phyloP scores from a whole-genome alignment of 2,888 invertebrate genomes.

The Germaria angustata region DNA sequence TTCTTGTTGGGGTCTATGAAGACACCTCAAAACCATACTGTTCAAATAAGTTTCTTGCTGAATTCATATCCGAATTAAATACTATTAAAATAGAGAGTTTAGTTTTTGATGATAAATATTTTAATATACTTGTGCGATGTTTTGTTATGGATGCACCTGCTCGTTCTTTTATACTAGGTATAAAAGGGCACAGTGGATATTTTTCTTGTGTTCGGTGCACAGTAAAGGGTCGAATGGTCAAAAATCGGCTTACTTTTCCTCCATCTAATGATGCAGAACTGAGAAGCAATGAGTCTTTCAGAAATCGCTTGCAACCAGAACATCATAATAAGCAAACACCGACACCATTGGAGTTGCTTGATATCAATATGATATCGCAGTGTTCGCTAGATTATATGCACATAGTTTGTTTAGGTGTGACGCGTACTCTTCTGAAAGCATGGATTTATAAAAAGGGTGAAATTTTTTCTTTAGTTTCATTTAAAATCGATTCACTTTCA shows the following conservation, averaged over 20 bases:
- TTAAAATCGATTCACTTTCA: too few species aligned
- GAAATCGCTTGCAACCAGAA: too few species aligned
- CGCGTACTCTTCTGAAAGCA: too few species aligned
- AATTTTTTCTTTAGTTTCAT: too few species aligned
- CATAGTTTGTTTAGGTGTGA: too few species aligned
- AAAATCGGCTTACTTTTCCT: background rate
- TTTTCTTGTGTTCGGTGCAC: background rate
- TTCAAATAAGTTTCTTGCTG: constrained; percentile 20
- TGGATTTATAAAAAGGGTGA: too few species aligned
- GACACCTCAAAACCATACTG: constrained; percentile 43
- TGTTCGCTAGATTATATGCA: too few species aligned
- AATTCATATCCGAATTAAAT: constrained; percentile 37
- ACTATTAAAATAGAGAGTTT: constrained; percentile 26
- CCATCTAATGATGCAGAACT: background rate
- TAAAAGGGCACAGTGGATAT: background rate
- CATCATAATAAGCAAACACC: background rate
- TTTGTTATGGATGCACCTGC: background rate
- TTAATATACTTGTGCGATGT: constrained; percentile 33
- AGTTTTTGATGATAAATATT: constrained; percentile 4
- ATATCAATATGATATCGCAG: constrained; percentile 14
- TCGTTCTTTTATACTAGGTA: background rate
- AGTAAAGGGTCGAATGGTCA: background rate
- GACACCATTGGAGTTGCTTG: background rate
- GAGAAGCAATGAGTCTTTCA: background rate
- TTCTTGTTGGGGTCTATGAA: constrained; percentile 58